These are phyloP conservation scores for Lasioglossum vierecki DNA, from an alignment of 2,888 invertebrate genomes.

Conservation along the genomic window DNA sequence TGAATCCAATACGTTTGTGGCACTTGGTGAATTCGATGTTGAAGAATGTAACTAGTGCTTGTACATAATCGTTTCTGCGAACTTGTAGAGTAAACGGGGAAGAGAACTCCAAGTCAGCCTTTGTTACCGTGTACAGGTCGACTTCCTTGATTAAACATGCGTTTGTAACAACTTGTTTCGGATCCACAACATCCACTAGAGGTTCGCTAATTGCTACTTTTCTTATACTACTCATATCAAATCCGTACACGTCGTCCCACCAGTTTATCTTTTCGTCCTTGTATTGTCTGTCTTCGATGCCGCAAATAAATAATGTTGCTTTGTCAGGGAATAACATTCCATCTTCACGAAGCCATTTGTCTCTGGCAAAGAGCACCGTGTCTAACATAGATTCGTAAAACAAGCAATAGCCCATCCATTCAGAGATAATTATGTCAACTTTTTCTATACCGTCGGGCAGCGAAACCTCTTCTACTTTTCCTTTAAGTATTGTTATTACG, in stretches of 20 bases:
- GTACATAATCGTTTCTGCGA: slow-evolving; percentile 97
- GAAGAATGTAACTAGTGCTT: slow-evolving; percentile 99
- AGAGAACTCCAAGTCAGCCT: slow-evolving; percentile 96
- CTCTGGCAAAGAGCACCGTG: slow-evolving; percentile 98
- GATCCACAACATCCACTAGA: slow-evolving; percentile 98
- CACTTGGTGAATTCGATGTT: slow-evolving; percentile 99
- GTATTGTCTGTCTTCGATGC: slow-evolving; percentile 98
- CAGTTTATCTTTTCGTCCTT: slow-evolving; percentile 99
- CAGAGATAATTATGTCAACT: slow-evolving; percentile 96
- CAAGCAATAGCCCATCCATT: slow-evolving; percentile 94
- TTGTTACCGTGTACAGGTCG: slow-evolving; percentile 98
- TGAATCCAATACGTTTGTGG: slow-evolving; percentile 99
- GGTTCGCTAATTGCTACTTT: slow-evolving; percentile 99
- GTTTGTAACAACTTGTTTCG: slow-evolving; percentile 98
- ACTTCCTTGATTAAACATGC: slow-evolving; percentile 98
- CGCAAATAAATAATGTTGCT: slow-evolving; percentile 97
- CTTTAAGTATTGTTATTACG: slow-evolving; percentile 93
- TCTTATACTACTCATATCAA: slow-evolving; percentile 99
- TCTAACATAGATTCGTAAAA: slow-evolving; percentile 99
- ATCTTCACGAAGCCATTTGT: slow-evolving; percentile 97
- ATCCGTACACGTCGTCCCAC: slow-evolving; percentile 99
- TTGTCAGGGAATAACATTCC: slow-evolving; percentile 97
- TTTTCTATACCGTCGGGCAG: slow-evolving; percentile 95
- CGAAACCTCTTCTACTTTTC: slow-evolving; percentile 97
- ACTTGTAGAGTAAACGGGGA: slow-evolving; percentile 93